Base-by-base conservation (phyloP, 2,888 invertebrate genomes). In the Dynastes hyllus region DNA sequence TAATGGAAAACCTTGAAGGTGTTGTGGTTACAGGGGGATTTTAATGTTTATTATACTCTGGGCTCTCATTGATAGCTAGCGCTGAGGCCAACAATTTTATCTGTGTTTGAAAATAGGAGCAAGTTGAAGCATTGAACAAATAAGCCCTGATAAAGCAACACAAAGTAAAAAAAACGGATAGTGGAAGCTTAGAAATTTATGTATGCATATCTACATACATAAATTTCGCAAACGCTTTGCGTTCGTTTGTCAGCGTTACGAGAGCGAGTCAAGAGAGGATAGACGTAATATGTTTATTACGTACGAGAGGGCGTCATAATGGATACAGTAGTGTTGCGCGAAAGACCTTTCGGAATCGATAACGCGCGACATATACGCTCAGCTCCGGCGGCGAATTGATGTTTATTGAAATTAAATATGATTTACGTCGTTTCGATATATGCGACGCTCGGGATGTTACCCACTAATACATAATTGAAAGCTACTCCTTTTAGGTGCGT, bases 371-470 rank as follows among this genome's bases (percentile, higher is more conserved):
- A 71, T 37, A 53, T 37, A 55, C 71, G 71, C 16, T 53, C 22
- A 51, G 55, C 55, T 27, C 55, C 55, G 55, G 55, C 55, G 55
- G 55, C 55, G 50, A 71, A 71, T 71, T 71, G 71, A 71, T 71
- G 71, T 53, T 55, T 71, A 71, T 71, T 71, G 71, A 71, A 71
- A 55, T 71, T 53, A 71, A 71, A 71, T 71, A 55, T 71, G 71
- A 71, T 71, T 71, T 71, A 71, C 32, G 32, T 16, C 55, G 53
- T 55, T 55, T 37, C 55, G 55, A 55, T 71, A 16, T 32, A 32
- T 32, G 32, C n/a, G 70, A 70, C 37, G 55, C 53, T 32, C 32
- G 55, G 71, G 55, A 55, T 16, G 37, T n/a, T 37, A 37, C 22
- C 16, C 55, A 9, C 55, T 58, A 22, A 58, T 55, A 2, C 32